phyloP scores from a whole-genome alignment of 2,888 invertebrate species.

The Hyalella azteca region DNA sequence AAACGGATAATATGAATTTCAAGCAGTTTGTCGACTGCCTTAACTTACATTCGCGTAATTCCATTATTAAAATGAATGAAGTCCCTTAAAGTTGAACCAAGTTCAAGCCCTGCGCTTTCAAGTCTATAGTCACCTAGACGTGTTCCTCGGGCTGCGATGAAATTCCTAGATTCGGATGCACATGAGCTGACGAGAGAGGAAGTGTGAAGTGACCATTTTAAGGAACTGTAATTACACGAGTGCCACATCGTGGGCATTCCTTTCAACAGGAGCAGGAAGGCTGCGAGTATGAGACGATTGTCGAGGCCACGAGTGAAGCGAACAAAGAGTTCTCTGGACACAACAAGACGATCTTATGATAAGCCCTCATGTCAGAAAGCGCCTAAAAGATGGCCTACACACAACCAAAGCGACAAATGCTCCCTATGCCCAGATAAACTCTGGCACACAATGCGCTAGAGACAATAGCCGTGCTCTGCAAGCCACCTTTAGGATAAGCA shows the following conservation, averaged over 20 bases:
- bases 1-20: no score
- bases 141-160: neutral
- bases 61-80: no score
- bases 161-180: neutral
- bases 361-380: slow-evolving; percentile 32
- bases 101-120: no score
- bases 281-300: neutral
- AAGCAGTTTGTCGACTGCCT: no score
- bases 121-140: no score
- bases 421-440: slow-evolving; percentile 22
- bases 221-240: neutral
- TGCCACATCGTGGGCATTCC: neutral
- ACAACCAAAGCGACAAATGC: slow-evolving; percentile 33
- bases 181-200: neutral
- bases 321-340: slow-evolving; percentile 20
- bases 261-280: neutral
- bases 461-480: slow-evolving; percentile 8
- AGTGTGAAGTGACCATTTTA: slow-evolving; percentile 10
- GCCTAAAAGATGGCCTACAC: slow-evolving; percentile 30
- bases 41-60: no score
- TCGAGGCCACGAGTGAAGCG: neutral
- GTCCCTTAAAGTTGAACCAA: no score
- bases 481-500: slow-evolving; percentile 12
- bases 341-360: slow-evolving; percentile 25
- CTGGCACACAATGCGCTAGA: slow-evolving; percentile 16